Evolutionary conservation across 2,888 invertebrate species (phyloP).

Genomic region (Drosophila koepferae): DNA sequence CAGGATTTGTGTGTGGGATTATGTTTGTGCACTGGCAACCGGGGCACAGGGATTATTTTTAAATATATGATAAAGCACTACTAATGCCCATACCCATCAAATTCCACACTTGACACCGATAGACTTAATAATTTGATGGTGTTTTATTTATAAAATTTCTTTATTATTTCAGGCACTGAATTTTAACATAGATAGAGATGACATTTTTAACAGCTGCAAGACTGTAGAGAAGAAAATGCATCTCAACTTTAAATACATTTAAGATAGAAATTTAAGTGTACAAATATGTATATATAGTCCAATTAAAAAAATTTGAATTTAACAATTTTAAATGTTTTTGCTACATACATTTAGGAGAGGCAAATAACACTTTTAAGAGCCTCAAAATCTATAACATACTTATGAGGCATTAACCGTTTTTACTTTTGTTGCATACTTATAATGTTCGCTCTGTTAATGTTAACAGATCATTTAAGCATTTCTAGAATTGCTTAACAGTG

Average conservation of each 20-base stretch:
- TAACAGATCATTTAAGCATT: constrained; percentile 10
- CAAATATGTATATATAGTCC: not conserved
- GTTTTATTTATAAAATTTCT: not conserved
- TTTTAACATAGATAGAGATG: not conserved
- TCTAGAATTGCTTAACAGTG: not conserved
- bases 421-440: constrained; percentile 26
- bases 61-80: constrained; percentile 14
- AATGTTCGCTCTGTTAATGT: not conserved
- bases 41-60: constrained; percentile 24
- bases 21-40: constrained; percentile 33
- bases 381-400: not conserved
- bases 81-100: constrained; percentile 24
- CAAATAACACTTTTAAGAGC: no score
- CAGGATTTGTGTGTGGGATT: constrained; percentile 61
- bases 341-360: not conserved
- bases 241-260: not conserved
- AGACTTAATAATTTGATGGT: constrained; percentile 18
- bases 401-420: not conserved
- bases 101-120: constrained; percentile 4
- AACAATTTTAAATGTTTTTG: no score
- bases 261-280: not conserved
- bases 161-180: not conserved
- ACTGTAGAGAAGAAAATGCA: not conserved
- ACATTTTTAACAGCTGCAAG: not conserved
- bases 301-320: no score